Conservation (phyloP, 2,888 invertebrate species). For the Tachina grossa region DNA sequence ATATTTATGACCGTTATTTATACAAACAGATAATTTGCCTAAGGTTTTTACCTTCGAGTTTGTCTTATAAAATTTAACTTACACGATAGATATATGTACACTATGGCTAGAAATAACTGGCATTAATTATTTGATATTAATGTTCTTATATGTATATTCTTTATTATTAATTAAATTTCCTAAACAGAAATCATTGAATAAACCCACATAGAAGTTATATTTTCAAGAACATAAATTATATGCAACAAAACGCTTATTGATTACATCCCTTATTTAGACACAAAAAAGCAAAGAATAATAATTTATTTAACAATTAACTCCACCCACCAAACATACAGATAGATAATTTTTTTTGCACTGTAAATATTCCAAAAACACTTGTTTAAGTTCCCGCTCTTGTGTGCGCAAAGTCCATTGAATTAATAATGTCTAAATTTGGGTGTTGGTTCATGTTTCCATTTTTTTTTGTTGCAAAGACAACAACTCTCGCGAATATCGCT, state of each 20-base stretch:
- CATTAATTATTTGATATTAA: too few species aligned
- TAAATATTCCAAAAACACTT: slow-evolving; percentile 24
- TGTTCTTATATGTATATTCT: too few species aligned
- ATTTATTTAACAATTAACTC: slow-evolving; percentile 46
- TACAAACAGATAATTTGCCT: too few species aligned
- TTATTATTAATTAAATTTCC: not conserved
- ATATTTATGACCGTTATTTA: too few species aligned
- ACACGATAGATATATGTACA: too few species aligned
- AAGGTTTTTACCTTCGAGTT: too few species aligned
- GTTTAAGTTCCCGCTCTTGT: slow-evolving; percentile 19
- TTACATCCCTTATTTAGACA: not conserved
- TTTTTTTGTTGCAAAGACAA: not conserved
- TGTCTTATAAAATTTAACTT: too few species aligned
- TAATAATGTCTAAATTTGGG: too few species aligned
- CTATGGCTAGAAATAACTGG: too few species aligned
- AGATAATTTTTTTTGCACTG: not conserved
- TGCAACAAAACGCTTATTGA: slow-evolving; percentile 4
- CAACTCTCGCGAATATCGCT: not conserved
- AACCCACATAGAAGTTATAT: not conserved
- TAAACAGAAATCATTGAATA: not conserved
- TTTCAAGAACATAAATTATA: slow-evolving; percentile 2
- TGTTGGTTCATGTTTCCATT: not conserved
- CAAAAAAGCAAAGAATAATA: not conserved
- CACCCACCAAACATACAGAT: slow-evolving; percentile 28
- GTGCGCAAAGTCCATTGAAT: slow-evolving; percentile 18